Percentiles rank a stretch among this genome's conserved stretches.
These are phyloP conservation scores for Teinopalpus imperialis DNA, from an alignment of 2,888 invertebrate species.

Conservation along the genomic window DNA sequence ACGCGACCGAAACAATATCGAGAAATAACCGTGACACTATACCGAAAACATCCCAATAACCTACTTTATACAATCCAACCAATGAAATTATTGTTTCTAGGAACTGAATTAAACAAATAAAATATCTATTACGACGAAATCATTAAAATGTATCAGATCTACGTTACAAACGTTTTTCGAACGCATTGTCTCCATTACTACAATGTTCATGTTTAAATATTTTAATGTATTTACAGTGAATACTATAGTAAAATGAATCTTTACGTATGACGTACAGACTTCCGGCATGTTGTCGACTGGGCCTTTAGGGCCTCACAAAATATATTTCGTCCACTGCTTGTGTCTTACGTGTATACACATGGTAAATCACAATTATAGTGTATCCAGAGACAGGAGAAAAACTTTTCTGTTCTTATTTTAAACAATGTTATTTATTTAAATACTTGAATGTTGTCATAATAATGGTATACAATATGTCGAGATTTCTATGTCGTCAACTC, in stretches of 20 bases:
- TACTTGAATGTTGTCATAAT: constrained; percentile 46
- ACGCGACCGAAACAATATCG: constrained; percentile 30
- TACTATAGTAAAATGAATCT: constrained; percentile 59
- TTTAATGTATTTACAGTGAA: constrained; percentile 73
- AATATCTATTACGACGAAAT: constrained; percentile 30
- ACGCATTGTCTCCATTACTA: constrained; percentile 57
- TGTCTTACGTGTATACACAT: constrained; percentile 80
- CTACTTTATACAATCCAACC: constrained; percentile 77
- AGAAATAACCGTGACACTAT: constrained; percentile 37
- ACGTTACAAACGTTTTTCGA: constrained; percentile 43
- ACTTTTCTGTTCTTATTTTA: constrained; percentile 57
- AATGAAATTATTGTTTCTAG: constrained; percentile 28
- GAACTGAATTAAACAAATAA: constrained; percentile 39
- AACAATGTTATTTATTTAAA: constrained; percentile 44
- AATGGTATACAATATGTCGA: constrained; percentile 61
- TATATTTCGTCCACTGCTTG: constrained; percentile 63
- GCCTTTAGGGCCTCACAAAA: constrained; percentile 62
- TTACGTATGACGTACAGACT: constrained; percentile 69
- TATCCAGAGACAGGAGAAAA: constrained; percentile 67
- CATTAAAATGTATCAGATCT: constrained; percentile 35
- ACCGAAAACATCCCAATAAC: constrained; percentile 55
- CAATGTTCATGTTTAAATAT: constrained; percentile 49
- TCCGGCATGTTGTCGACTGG: constrained; percentile 43
- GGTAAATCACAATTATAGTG: constrained; percentile 69
- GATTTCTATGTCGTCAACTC: constrained; percentile 48